Evolutionary conservation across 2,113 vertebrate species (phyloP), one percentile per base, ranked within the genome.

Genomic region (Etheostoma spectabile): DNA sequence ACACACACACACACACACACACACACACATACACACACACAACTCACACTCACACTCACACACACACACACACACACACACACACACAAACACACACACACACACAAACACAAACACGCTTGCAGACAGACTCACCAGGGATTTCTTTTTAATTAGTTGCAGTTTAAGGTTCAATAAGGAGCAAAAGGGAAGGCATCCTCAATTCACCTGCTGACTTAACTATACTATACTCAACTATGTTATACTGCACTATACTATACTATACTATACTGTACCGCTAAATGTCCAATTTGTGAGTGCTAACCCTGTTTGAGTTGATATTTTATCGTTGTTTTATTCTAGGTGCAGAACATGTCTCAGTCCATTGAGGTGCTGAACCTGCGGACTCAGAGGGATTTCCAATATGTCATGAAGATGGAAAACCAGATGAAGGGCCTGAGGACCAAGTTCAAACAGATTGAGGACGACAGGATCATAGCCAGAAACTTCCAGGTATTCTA

Each of bases 321-420:
- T 55, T 76, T 30, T 14, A 69, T 24, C 8, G 83, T 87, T 53
- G 19, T 64, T 79, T 60, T 46, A 48, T 74, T 83, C 87, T 86
- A 99, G 98, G 98, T 99, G 79, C 98, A 99, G 94, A 99, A 99
- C 86, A 99, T 99, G 98, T 99, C 98, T 61, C 98, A 99, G 27
- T 99, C 98, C 77, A 99, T 99, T 71, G 98, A 99, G 94, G 97
- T 99, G 75, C 93, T 99, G 93, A 99, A 99, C 84, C 93, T 99
- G 74, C 95, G 98, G 30, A 99, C 98, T 27, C 98, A 99, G 94
- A 97, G 98, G 87, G 98, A 99, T 94, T 99, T 99, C 92, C 98
- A 99, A 85, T 99, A 99, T 24, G 98, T 99, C 90, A 96, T 99
- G 90, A 99, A 99, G 95, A 99, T 99, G 98, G 98, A 99, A 93